A percentile compares a stretch with the other conserved stretches of the same genome.
Conservation (phyloP, 2,888 invertebrate species). For the Nemurella pictetii region DNA sequence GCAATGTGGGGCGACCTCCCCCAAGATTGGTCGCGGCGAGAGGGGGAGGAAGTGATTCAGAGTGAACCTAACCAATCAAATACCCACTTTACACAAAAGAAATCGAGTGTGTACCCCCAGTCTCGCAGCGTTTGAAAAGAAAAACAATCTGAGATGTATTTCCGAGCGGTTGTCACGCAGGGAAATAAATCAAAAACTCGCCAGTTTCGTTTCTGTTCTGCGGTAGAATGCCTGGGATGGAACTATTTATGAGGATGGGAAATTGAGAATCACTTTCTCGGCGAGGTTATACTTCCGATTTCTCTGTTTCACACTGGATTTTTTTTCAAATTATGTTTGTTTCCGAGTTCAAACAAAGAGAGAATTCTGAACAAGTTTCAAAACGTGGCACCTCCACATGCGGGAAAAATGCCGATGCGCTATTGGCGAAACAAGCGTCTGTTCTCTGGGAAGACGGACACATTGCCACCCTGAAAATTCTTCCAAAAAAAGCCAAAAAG, state of each 20-base stretch:
- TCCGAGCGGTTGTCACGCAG: background rate
- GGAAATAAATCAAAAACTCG: background rate
- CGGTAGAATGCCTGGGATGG: background rate
- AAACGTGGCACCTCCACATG: background rate
- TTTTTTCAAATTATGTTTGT: background rate
- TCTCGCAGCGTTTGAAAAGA: background rate
- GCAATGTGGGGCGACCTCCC: background rate
- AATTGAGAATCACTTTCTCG: background rate
- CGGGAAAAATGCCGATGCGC: too few species aligned
- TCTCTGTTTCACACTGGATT: background rate
- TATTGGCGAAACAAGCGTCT: too few species aligned
- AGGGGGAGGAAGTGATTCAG: constrained; percentile 31
- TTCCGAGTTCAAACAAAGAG: background rate
- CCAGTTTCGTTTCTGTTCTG: background rate
- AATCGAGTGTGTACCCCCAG: background rate
- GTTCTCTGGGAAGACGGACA: too few species aligned
- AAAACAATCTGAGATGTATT: background rate
- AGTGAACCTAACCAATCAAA: constrained; percentile 30
- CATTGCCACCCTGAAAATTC: too few species aligned
- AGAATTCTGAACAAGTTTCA: background rate
- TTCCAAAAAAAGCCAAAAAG: too few species aligned
- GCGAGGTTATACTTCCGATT: background rate
- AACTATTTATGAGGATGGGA: background rate
- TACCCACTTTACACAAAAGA: constrained; percentile 11
- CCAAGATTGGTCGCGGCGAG: constrained; percentile 28